Evolutionary conservation across 2,797 vertebrate genomes (phyloP).

Genomic region (Anas georgica): DNA sequence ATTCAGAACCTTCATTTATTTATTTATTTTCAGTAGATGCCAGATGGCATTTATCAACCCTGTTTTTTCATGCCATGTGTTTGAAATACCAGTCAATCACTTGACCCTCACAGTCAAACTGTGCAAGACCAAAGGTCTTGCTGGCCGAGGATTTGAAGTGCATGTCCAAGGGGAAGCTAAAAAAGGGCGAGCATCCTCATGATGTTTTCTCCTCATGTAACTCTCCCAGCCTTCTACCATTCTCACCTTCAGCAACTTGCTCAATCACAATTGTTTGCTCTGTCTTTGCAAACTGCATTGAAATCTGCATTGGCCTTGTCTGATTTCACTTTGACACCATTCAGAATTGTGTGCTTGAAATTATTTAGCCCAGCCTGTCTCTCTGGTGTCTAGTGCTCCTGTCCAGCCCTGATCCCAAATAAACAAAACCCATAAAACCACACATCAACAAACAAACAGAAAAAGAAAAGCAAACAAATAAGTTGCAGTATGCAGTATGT

Average conservation of each 20-base stretch:
- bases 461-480: background rate
- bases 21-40: background rate
- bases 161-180: background rate
- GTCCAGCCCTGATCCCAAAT: background rate
- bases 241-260: background rate
- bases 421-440: background rate
- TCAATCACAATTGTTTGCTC: background rate
- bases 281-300: background rate
- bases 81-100: background rate
- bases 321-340: background rate
- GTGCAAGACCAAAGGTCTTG: background rate
- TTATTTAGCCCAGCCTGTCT: background rate
- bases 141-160: background rate
- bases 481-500: accelerated
- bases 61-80: background rate
- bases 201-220: background rate
- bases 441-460: background rate
- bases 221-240: background rate
- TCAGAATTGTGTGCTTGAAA: background rate
- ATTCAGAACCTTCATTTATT: background rate
- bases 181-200: accelerated
- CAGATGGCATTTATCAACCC: background rate
- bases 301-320: background rate
- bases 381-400: background rate
- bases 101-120: background rate